phyloP scores from a whole-genome alignment of 1,140 invertebrate genomes.

The Papilio glaucus region DNA sequence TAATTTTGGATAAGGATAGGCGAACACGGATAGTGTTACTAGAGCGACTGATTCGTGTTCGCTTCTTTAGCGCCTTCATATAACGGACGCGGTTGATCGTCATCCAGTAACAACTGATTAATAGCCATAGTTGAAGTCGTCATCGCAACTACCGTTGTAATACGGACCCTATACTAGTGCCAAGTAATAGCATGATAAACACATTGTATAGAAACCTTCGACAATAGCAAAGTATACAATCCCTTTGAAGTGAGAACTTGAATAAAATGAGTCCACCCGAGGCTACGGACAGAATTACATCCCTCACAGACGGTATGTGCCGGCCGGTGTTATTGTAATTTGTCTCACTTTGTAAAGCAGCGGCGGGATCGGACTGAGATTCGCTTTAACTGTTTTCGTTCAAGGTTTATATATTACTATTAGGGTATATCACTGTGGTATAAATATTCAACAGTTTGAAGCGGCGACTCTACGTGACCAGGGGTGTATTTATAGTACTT shows the following conservation, averaged over 20 bases:
- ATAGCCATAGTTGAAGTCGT: background rate
- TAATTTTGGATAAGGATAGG: background rate
- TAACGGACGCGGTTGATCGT: background rate
- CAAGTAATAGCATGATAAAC: background rate
- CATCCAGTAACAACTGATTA: slow-evolving; percentile 3
- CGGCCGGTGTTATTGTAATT: background rate
- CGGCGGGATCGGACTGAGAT: slow-evolving; percentile 35
- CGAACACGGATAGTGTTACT: background rate
- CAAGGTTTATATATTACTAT: slow-evolving; percentile 54
- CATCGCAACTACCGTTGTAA: background rate
- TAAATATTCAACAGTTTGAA: slow-evolving; percentile 80
- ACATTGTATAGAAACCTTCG: background rate
- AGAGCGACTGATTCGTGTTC: slow-evolving; percentile 4
- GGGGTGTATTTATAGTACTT: slow-evolving; percentile 76
- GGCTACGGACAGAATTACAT: background rate
- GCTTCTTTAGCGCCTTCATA: background rate
- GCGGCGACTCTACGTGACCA: slow-evolving; percentile 67
- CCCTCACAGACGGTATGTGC: background rate
- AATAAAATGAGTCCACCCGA: slow-evolving; percentile 1
- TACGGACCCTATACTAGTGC: background rate
- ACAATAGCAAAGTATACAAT: slow-evolving; percentile 18
- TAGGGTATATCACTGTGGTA: slow-evolving; percentile 64
- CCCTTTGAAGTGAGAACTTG: background rate
- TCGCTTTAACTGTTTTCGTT: slow-evolving; percentile 48
- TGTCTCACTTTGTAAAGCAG: slow-evolving; percentile 14